phyloP scores from a whole-genome alignment of 2,888 invertebrate species.

The Barypeithes pellucidus region DNA sequence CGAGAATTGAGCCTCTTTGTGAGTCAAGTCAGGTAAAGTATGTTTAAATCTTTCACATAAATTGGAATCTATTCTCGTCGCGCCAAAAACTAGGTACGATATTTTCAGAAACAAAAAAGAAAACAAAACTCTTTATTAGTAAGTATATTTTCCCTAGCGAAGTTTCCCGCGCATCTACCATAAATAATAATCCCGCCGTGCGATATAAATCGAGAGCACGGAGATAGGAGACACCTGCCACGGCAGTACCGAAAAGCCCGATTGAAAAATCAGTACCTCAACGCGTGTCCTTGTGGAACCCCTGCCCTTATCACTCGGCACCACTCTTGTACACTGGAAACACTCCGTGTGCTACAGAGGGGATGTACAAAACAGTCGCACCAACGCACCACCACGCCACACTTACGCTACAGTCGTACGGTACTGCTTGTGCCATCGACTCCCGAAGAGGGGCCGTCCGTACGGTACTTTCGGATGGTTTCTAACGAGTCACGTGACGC shows the following conservation, averaged over 20 bases:
- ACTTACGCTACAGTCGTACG: constrained; percentile 35
- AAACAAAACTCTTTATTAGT: too few species aligned
- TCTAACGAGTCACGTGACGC: constrained; percentile 54
- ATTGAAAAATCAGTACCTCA: constrained; percentile 55
- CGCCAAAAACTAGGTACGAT: too few species aligned
- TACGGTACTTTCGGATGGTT: constrained; percentile 49
- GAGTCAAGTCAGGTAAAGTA: too few species aligned
- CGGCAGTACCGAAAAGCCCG: constrained; percentile 31
- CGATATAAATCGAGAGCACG: background rate
- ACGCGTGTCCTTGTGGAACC: constrained; percentile 67
- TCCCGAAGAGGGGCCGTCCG: constrained; percentile 53
- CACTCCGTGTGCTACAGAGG: constrained; percentile 60
- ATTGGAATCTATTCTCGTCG: too few species aligned
- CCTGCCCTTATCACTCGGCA: constrained; percentile 58
- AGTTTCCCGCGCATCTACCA: too few species aligned
- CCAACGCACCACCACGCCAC: constrained; percentile 42
- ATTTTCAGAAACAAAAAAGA: too few species aligned
- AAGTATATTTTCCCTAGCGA: too few species aligned
- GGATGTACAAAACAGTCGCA: constrained; percentile 60
- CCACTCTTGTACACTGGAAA: constrained; percentile 45
- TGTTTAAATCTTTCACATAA: too few species aligned
- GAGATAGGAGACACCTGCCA: constrained; percentile 12
- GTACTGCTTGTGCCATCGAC: constrained; percentile 57
- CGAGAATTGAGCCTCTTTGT: too few species aligned
- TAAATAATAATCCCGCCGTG: too few species aligned